A percentile compares a stretch with the other conserved stretches of the same genome.
Evolutionary conservation across 1,140 invertebrate genomes (phyloP).

Genomic region (Cherax quadricarinatus): DNA sequence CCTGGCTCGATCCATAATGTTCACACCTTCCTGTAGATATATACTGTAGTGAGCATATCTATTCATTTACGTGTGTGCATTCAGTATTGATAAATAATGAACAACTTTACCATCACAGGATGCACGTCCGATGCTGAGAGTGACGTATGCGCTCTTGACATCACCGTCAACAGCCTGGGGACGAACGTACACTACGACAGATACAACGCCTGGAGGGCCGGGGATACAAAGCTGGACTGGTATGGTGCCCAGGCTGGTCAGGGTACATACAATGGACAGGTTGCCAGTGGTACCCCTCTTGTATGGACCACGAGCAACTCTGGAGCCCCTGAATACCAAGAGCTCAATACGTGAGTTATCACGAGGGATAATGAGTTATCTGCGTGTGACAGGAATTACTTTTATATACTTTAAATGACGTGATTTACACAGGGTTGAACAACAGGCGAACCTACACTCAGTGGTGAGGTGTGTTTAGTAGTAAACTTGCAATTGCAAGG

Average conservation of each 20-base stretch:
- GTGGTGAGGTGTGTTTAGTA: no score
- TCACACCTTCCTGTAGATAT: no score
- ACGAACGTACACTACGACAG: slow-evolving; percentile 75
- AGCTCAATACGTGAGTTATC: slow-evolving; percentile 73
- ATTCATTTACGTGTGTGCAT: no score
- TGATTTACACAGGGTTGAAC: no score
- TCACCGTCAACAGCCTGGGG: slow-evolving; percentile 73
- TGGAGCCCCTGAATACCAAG: slow-evolving; percentile 75
- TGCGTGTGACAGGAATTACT: no score
- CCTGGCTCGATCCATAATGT: no score
- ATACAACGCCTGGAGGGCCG: slow-evolving; percentile 76
- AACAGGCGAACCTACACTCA: no score
- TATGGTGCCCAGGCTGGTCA: slow-evolving; percentile 77
- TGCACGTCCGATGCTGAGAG: slow-evolving; percentile 20
- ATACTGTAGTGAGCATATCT: no score
- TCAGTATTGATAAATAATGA: no score
- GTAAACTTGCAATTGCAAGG: no score
- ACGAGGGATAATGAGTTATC: not conserved
- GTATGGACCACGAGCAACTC: slow-evolving; percentile 77
- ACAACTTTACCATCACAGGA: slow-evolving; percentile 78
- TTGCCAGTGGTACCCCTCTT: slow-evolving; percentile 76
- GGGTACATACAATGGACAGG: slow-evolving; percentile 75
- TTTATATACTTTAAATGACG: no score
- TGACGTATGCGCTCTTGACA: slow-evolving; percentile 76
- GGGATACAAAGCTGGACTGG: slow-evolving; percentile 77